These are phyloP conservation scores for Leucoraja erinaceus DNA, from an alignment of 2,113 vertebrate genomes.

Conservation along the genomic window DNA sequence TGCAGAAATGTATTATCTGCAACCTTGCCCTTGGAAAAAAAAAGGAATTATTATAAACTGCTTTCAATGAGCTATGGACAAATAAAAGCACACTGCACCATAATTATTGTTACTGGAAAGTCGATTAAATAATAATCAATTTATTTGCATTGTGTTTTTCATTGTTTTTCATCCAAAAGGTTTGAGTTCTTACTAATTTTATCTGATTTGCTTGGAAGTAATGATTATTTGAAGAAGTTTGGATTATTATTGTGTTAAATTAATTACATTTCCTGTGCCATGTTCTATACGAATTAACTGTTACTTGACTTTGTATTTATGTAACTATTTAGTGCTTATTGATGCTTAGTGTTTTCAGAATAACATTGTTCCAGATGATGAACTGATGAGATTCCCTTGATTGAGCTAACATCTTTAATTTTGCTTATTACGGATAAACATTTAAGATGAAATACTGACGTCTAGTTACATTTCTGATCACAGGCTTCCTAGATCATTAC, in stretches of 20 bases:
- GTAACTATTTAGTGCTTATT: neutral
- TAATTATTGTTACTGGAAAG: neutral
- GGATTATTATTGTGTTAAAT: neutral
- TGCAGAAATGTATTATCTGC: neutral
- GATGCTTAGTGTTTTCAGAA: neutral
- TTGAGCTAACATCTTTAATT: neutral
- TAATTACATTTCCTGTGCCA: neutral
- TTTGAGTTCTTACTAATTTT: neutral
- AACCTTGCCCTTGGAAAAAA: neutral
- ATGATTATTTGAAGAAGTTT: neutral
- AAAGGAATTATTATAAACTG: neutral
- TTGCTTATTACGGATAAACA: neutral
- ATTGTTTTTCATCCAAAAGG: neutral
- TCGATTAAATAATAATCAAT: neutral
- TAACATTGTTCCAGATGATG: neutral
- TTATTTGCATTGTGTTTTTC: neutral
- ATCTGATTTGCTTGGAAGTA: neutral
- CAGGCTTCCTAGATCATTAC: neutral
- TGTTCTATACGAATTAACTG: neutral
- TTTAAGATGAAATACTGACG: neutral
- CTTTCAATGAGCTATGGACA: neutral
- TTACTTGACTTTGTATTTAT: neutral
- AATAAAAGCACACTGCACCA: neutral
- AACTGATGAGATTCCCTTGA: neutral
- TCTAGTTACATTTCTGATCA: neutral